Evolutionary conservation across 2,888 invertebrate species (phyloP), one percentile per base, ranked within the genome.

Genomic region (Oligia strigilis): DNA sequence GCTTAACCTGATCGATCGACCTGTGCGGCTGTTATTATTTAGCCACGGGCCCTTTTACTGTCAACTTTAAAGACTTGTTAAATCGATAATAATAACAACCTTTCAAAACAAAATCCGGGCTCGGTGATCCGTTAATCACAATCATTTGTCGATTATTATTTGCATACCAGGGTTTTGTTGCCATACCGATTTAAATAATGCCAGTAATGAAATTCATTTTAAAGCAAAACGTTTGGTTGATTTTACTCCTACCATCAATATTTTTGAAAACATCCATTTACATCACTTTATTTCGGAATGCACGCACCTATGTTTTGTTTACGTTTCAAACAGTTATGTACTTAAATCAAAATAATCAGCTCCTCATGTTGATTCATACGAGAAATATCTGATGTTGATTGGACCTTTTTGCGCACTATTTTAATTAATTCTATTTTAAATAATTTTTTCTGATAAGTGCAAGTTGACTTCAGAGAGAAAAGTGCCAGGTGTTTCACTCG

Each of bases 61-160:
- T 1, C 19, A 66, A 11, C 9, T 9, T 9, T 13, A 8, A 40
- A 49, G 23, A 23, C 2, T 52, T 46, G 4, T 65, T 65, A 36
- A 40, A 49, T 1, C 14, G 5, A 64, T 65, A 36, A 36, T n/a
- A 14, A 46, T 43, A 36, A 29, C 11, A 76, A n/a, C 14, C 23
- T 55, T 11, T 55, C 9, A 66, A n/a, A 79, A 80, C 36, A 46
- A 40, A 46, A 79, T 29, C 40, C 11, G 6, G 19, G 11, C 13
- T 46, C 60, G 0, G 43, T 67, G 60, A 43, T 75, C n/a, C 36
- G 43, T 60, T 60, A 19, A 75, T 60, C n/a, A 75, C 8, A 83
- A 58, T 52, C 17, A 58, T 46, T 43, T 52, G 8, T 46, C 9
- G n/a, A 58, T 46, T 36, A 65, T 4, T 64, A 80, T 83, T 85